A percentile compares a stretch with the other conserved stretches of the same genome.
phyloP scores from a whole-genome alignment of 2,888 invertebrate genomes.

The Phyllotreta striolata region DNA sequence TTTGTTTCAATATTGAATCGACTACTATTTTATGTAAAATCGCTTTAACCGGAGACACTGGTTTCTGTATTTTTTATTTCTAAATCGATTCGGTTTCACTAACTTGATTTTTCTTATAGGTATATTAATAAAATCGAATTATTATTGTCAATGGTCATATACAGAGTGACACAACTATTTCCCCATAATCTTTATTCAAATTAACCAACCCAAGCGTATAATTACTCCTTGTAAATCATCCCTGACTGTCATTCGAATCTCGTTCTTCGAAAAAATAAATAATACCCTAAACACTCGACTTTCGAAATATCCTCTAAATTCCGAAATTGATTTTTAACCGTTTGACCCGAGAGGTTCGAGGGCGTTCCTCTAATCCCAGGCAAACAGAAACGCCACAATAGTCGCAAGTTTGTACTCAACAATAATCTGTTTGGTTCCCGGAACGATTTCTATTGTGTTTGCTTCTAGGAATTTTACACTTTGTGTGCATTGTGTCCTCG shows the following conservation, averaged over 20 bases:
- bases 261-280: no score
- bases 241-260: no score
- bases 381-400: conserved; percentile 43
- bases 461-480: conserved; percentile 34
- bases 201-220: no score
- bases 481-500: not conserved
- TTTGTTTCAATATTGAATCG: conserved; percentile 1
- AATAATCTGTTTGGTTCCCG: conserved; percentile 39
- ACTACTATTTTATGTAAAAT: conserved; percentile 13
- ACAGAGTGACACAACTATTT: no score
- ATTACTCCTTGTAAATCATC: no score
- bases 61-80: not conserved
- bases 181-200: no score
- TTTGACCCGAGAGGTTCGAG: conserved; percentile 36
- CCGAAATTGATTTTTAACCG: conserved; percentile 44
- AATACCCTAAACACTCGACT: no score
- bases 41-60: not conserved
- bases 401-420: conserved; percentile 40
- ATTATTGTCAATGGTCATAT: no score
- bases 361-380: conserved; percentile 40
- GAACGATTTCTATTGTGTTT: conserved; percentile 37
- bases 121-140: no score
- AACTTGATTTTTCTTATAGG: no score
- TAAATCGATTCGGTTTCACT: conserved; percentile 7
- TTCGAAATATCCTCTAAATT: no score